Percentiles rank a stretch among this genome's conserved stretches.
Evolutionary conservation across 2,113 vertebrate genomes (phyloP).

Genomic region (Octodon degus): DNA sequence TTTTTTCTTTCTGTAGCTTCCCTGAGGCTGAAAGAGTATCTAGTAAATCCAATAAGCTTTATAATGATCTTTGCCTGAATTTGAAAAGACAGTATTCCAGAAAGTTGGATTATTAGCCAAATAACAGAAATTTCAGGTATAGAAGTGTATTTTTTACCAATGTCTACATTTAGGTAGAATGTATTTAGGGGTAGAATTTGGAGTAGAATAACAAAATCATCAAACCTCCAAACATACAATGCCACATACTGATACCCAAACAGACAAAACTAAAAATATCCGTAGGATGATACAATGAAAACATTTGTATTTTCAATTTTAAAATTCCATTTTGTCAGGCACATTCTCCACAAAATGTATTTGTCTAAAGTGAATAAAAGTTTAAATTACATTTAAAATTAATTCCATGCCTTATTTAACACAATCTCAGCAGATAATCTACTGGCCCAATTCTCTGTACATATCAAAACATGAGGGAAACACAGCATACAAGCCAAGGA

Average conservation of each 20-base stretch:
- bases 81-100: slow-evolving; percentile 11
- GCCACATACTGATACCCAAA: background rate
- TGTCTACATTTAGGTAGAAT: background rate
- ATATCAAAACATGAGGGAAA: slow-evolving; percentile 51
- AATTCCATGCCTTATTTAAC: slow-evolving; percentile 53
- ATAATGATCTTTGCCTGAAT: background rate
- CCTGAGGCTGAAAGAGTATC: background rate
- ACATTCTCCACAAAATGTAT: slow-evolving; percentile 25
- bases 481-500: background rate
- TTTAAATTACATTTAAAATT: slow-evolving; percentile 48
- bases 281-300: background rate
- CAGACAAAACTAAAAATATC: slow-evolving; percentile 14
- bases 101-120: background rate
- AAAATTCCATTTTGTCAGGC: slow-evolving; percentile 25
- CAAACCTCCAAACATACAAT: background rate
- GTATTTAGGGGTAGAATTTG: background rate
- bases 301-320: slow-evolving; percentile 1
- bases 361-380: slow-evolving; percentile 24
- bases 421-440: slow-evolving; percentile 50
- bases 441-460: slow-evolving; percentile 26
- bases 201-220: slow-evolving; percentile 12
- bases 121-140: slow-evolving; percentile 23
- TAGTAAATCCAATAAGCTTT: background rate
- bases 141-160: slow-evolving; percentile 19
- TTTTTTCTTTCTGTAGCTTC: background rate